Base-by-base conservation (phyloP, 2,888 invertebrate species). In the Linyphia triangularis region DNA sequence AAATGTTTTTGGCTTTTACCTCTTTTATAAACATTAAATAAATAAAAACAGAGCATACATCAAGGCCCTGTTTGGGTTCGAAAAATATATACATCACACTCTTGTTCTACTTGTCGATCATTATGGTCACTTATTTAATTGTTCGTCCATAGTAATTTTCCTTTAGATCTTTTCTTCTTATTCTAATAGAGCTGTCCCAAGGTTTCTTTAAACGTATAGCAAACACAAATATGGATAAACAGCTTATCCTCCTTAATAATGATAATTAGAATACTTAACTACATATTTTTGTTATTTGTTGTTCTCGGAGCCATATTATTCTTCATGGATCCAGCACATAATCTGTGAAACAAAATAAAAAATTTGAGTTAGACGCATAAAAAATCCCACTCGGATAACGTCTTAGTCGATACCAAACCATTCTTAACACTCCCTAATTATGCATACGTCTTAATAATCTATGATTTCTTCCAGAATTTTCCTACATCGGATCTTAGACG, bases 391-490 rank as follows among this genome's bases (percentile, higher is more conserved):
- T 73, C 22, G 10, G 16, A 22, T 7, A n/a, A 19, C n/a, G 24
- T 30, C 63, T 63, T 73, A 40, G 28, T n/a, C 43, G 26, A 63
- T 43, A 40, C 63, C 37, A 16, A 28, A 69, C 65, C 30, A 43
- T 72, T 70, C 59, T 22, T 61, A 59, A 40, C 19, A 43, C 65
- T 37, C 33, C 84, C n/a, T 85, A 85, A 85, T 85, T 77, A 85
- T 19, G 26, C n/a, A 24, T 57, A 77, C 51, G 57, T 65, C 77
- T 85, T 77, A 77, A 85, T 85, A 85, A 85, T 70, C 85, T 57
- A 69, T 77, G 77, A 70, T 19, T 40, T 30, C 65, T 77, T 77
- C 37, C 57, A 19, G n/a, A 59, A 40, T 43, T 16, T 16, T 40
- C 9, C 13, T 51, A 24, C 5, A 13, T 28, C 19, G 19, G 13